Percentiles rank a stretch among this genome's conserved stretches.
Conservation (phyloP, 2,888 invertebrate species). For the Mimas tiliae region DNA sequence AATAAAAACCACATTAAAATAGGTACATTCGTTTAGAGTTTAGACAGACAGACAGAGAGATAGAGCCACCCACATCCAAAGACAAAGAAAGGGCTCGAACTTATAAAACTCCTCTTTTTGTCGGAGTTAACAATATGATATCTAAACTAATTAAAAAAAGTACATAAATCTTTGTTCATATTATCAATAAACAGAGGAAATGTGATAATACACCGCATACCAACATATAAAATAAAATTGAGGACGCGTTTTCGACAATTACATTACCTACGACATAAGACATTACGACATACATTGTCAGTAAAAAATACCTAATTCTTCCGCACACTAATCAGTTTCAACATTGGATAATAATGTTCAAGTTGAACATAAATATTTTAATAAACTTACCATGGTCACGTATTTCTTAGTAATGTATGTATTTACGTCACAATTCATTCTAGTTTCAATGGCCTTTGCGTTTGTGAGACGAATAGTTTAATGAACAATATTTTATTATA, state of each 20-base stretch:
- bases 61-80: too few relatives aligned
- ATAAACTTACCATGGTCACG: background rate
- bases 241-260: background rate
- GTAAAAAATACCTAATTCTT: background rate
- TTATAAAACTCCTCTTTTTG: too few relatives aligned
- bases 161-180: background rate
- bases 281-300: background rate
- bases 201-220: constrained; percentile 6
- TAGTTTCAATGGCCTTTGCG: background rate
- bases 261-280: background rate
- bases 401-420: background rate
- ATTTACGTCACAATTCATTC: background rate
- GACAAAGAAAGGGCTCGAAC: too few relatives aligned
- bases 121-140: too few relatives aligned
- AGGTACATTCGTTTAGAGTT: too few relatives aligned
- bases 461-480: too few relatives aligned
- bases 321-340: background rate
- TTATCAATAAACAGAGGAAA: background rate
- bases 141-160: too few relatives aligned
- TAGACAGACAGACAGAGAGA: too few relatives aligned
- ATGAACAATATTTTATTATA: too few relatives aligned
- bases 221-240: background rate
- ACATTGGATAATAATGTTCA: background rate
- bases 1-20: too few relatives aligned
- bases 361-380: background rate